Percentiles rank a stretch among this genome's conserved stretches.
Conservation (phyloP, 1,140 invertebrate genomes). For the Adoxophyes honmai region DNA sequence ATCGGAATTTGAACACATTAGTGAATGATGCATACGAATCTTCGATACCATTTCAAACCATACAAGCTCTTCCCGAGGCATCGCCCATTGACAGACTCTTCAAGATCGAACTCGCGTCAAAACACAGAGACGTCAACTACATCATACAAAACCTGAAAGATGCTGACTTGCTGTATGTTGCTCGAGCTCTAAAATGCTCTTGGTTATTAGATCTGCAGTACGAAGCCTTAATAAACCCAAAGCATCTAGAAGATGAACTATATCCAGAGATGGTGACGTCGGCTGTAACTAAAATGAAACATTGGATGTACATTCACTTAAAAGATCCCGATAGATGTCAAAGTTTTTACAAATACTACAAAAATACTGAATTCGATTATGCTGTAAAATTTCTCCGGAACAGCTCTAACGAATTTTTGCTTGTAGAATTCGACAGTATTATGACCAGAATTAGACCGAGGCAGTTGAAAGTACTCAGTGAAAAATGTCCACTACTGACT, state of each 20-base stretch:
- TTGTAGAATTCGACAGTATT: slow-evolving; percentile 31
- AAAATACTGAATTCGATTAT: slow-evolving; percentile 29
- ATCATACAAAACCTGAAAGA: slow-evolving; percentile 45
- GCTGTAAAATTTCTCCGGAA: slow-evolving; percentile 46
- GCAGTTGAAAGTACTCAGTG: slow-evolving; percentile 40
- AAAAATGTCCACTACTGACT: slow-evolving; percentile 30
- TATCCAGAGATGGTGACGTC: slow-evolving; percentile 49
- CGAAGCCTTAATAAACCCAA: slow-evolving; percentile 40
- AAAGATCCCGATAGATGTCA: slow-evolving; percentile 36
- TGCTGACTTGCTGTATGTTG: slow-evolving; percentile 54
- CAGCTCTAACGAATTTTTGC: slow-evolving; percentile 38
- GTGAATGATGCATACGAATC: slow-evolving; percentile 28
- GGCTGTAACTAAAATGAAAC: slow-evolving; percentile 53
- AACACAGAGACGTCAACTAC: slow-evolving; percentile 41
- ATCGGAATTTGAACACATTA: slow-evolving; percentile 37
- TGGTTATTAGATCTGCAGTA: slow-evolving; percentile 45
- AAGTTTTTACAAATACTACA: slow-evolving; percentile 50
- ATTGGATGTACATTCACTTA: slow-evolving; percentile 42
- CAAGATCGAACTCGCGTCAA: slow-evolving; percentile 54
- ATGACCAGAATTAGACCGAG: slow-evolving; percentile 36
- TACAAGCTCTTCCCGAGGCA: slow-evolving; percentile 33
- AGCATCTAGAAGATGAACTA: slow-evolving; percentile 38
- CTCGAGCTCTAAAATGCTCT: slow-evolving; percentile 37
- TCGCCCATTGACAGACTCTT: slow-evolving; percentile 46
- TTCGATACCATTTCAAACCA: slow-evolving; percentile 21